These are phyloP conservation scores for Nephrocerus scutellatus DNA, from an alignment of 2,888 invertebrate genomes.

Conservation along the genomic window DNA sequence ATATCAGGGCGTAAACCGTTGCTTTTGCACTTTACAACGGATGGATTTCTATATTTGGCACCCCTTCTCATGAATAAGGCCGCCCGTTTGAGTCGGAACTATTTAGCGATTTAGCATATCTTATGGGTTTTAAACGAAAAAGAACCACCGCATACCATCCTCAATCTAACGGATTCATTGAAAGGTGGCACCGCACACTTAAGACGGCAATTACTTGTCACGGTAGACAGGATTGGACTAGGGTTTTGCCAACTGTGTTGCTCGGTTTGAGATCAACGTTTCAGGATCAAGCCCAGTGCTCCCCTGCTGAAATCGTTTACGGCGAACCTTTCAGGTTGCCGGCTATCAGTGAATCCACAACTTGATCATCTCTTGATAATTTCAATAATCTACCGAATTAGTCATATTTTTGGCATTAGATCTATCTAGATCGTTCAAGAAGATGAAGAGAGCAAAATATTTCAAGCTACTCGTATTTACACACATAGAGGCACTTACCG, in stretches of 20 bases:
- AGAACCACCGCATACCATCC: constrained; percentile 12
- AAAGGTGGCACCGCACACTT: constrained; percentile 9
- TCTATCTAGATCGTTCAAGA: too few relatives aligned
- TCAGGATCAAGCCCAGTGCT: constrained; percentile 13
- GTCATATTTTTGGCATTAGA: too few relatives aligned
- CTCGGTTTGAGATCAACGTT: constrained; percentile 8
- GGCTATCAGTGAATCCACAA: too few relatives aligned
- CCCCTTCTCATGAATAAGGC: constrained; percentile 17
- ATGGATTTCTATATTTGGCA: too few relatives aligned
- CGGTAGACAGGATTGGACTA: constrained; percentile 10
- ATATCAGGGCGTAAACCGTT: constrained; percentile 6
- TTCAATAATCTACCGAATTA: too few relatives aligned
- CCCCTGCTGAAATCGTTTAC: constrained; percentile 11
- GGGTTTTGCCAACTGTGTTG: constrained; percentile 14
- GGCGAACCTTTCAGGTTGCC: too few relatives aligned
- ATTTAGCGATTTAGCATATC: constrained; percentile 9
- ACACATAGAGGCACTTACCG: too few relatives aligned
- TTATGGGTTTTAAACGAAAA: constrained; percentile 4
- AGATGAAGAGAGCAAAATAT: too few relatives aligned
- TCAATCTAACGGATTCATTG: constrained; percentile 15
- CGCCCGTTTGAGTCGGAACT: constrained; percentile 14
- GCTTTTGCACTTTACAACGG: too few relatives aligned
- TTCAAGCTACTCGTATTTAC: too few relatives aligned
- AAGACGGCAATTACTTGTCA: constrained; percentile 10
- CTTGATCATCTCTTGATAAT: too few relatives aligned